Evolutionary conservation across 2,888 invertebrate species (phyloP).

Genomic region (Lymantria monacha): DNA sequence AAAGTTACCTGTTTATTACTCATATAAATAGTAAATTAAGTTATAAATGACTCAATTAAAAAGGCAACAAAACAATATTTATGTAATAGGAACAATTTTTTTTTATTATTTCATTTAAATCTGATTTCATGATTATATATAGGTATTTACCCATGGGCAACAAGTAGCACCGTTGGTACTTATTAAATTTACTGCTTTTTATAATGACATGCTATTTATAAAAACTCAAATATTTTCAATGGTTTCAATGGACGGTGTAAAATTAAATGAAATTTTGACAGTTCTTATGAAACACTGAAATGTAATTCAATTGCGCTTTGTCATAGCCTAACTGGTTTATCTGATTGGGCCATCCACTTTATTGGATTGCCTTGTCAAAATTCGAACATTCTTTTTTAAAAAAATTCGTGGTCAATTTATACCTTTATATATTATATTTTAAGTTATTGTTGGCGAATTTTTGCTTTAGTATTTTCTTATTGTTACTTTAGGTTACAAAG

Average conservation of each 20-base stretch:
- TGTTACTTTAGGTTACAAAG: no score
- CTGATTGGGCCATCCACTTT: constrained; percentile 8
- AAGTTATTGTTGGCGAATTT: no score
- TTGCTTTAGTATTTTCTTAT: no score
- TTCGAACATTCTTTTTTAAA: constrained; percentile 3
- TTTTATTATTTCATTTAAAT: neutral
- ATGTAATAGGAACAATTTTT: neutral
- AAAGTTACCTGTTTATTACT: neutral
- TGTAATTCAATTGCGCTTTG: neutral
- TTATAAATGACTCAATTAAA: neutral
- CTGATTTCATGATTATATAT: neutral
- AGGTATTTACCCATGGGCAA: constrained; percentile 17
- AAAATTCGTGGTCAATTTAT: neutral
- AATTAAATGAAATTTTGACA: neutral
- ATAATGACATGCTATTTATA: no score
- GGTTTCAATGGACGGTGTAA: no score
- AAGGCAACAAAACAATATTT: neutral
- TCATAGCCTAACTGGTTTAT: constrained; percentile 6
- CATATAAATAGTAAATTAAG: no score
- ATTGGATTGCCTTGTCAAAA: constrained; percentile 9
- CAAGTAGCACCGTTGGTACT: constrained; percentile 17
- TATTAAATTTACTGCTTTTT: no score
- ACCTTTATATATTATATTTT: no score
- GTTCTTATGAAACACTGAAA: neutral
- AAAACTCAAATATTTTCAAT: no score